Conservation (phyloP, 2,888 invertebrate genomes). For the Penaeus monodon region DNA sequence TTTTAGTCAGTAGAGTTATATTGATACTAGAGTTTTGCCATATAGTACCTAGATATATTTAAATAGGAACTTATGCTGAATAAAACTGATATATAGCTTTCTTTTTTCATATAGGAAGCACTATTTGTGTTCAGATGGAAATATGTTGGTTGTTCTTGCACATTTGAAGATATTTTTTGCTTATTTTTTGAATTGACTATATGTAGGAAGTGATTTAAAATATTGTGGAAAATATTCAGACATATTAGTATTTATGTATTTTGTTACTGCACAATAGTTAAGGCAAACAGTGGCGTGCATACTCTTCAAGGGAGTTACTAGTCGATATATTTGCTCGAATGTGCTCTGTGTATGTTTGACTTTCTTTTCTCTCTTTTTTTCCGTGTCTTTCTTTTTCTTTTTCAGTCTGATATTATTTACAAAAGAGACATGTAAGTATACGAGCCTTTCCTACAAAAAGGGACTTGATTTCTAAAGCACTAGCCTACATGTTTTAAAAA, state of each 20-base stretch:
- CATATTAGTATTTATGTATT: constrained; percentile 13
- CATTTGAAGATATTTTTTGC: constrained; percentile 25
- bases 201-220: too few relatives aligned
- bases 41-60: constrained; percentile 40
- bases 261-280: constrained; percentile 32
- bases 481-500: background rate
- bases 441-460: constrained; percentile 22
- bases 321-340: constrained; percentile 33
- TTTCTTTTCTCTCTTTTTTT: background rate
- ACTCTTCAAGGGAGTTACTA: constrained; percentile 33
- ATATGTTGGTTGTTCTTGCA: constrained; percentile 46
- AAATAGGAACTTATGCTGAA: constrained; percentile 37
- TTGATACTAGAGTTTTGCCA: constrained; percentile 52
- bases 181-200: too few relatives aligned
- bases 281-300: constrained; percentile 31
- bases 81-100: background rate
- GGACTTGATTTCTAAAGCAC: background rate
- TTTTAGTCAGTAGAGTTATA: constrained; percentile 58
- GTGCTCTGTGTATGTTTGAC: constrained; percentile 38
- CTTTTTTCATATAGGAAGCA: constrained; percentile 6
- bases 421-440: constrained; percentile 26
- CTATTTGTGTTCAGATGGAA: constrained; percentile 10
- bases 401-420: background rate
- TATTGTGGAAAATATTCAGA: constrained; percentile 18
- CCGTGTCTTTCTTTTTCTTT: background rate